Base-by-base conservation (phyloP, 2,113 vertebrate genomes). In the Melanerpes aurifrons region DNA sequence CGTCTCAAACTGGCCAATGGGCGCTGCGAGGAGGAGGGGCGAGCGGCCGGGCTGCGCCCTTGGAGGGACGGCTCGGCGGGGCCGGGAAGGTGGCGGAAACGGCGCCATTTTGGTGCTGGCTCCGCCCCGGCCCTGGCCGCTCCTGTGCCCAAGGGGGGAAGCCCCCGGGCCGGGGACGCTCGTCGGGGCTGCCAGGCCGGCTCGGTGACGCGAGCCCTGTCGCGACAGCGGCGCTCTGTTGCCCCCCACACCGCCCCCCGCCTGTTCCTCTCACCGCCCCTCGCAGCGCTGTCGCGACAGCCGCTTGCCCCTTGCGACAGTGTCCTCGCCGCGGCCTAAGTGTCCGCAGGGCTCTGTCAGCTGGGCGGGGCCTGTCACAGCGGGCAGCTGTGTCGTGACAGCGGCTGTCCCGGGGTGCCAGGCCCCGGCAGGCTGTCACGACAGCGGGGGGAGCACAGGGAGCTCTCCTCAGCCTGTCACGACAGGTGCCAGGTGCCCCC, bases 1-100 rank as follows among this genome's bases (percentile, higher is more conserved):
- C 24, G 47, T 95, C 96, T 96, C 80, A 84, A 87, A 90, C 78
- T 53, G 62, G 7, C 95, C 95, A 97, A 97, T 97, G 62, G 87
- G 50, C 15, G 21, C 26, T 43, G 15, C 9, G 25, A 3, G 22
- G 29, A 31, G 90, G 94, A 79, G 67, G 94, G 87, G 37, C 9
- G 45, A 5, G 25, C 9, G 19, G 29, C 22, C 45, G 14, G 56
- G 66, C 57, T 61, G 89, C 78, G 81, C 69, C 82, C 89, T 83
- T 28, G 84, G 64, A 77, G 88, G 88, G 86, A n/a, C n/a, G 78
- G 76, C 53, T 64, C 8, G 59, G 62, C 35, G 59, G 75, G 20
- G 81, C 58, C 16, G 43, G 28, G 64, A 79, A 90, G 63, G 87
- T 68, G 89, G 77, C 22, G 90, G 76, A 62, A 67, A 13, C 26